A percentile compares a stretch with the other conserved stretches of the same genome.
Conservation (phyloP, 2,888 invertebrate genomes). For the Deroplatys truncata region DNA sequence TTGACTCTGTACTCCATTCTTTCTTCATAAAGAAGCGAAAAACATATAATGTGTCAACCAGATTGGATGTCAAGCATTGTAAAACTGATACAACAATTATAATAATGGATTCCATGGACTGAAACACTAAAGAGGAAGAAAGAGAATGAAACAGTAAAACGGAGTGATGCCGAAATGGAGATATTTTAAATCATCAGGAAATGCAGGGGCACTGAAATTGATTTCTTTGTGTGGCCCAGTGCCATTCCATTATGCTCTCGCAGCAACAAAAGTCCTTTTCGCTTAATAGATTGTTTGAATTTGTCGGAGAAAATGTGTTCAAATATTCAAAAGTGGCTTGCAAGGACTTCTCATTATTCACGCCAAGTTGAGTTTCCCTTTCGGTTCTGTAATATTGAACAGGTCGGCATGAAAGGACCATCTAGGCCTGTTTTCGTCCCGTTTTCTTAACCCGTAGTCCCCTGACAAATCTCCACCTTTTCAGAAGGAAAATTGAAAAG, state of each 20-base stretch:
- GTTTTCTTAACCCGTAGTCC: background rate
- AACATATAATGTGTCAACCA: too few species aligned
- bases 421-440: background rate
- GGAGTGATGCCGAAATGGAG: background rate
- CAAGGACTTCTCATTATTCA: background rate
- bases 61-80: background rate
- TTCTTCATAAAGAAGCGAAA: too few species aligned
- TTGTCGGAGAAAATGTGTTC: slow-evolving; percentile 1
- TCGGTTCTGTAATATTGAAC: background rate
- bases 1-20: too few species aligned
- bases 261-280: background rate
- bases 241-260: background rate
- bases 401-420: background rate
- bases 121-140: background rate
- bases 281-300: background rate
- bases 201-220: background rate
- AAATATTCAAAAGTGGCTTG: slow-evolving; percentile 12
- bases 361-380: background rate
- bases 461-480: slow-evolving; percentile 9
- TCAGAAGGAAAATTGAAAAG: background rate
- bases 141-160: background rate
- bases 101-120: background rate
- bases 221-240: background rate
- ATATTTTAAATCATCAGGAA: background rate
- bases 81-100: background rate